Base-by-base conservation (phyloP, 2,888 invertebrate genomes). In the Nebria brevicollis region DNA sequence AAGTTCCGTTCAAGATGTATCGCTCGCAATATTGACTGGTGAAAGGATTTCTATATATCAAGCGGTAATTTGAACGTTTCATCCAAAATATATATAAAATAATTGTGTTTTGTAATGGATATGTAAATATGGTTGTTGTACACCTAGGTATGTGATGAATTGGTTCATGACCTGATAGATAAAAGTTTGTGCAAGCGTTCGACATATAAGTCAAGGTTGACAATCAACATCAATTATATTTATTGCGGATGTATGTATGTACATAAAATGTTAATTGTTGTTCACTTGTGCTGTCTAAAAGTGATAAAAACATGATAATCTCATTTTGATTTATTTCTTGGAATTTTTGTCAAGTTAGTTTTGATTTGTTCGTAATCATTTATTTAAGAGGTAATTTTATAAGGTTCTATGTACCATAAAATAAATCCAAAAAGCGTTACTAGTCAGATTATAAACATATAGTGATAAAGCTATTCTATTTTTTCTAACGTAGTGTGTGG, bases 401-500 rank as follows among this genome's bases (percentile, higher is more conserved):
- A 81, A 72, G 81, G 66, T 81, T 76, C 75, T 43, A 6, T 76
- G 72, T 77, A 81, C 73, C 73, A 66, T 66, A 77, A 66, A 81
- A 81, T 77, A 34, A 73, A 81, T 81, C 77, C 81, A 81, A 81
- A 76, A 80, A 81, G 41, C 72, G 81, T 81, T 77, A 77, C 81
- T 81, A 81, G 81, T 81, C 81, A 81, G 43, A 75, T 42, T 77
- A 43, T 13, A 81, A 77, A 54, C n/a, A 76, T 34, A 34, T 81
- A 81, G 81, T 81, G 77, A 81, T 81, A 81, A 81, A 81, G 77
- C 73, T 81, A 76, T 81, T 81, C 81, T 81, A 81, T 81, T 81
- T 81, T 81, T 81, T 81, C 81, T 81, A 81, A 81, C 54, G 76
- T 81, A 81, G 81, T 66, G 72, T 54, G 26, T 72, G 70, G 54